Conservation (phyloP, 2,113 vertebrate genomes). For the Paedocypris sp. region DNA sequence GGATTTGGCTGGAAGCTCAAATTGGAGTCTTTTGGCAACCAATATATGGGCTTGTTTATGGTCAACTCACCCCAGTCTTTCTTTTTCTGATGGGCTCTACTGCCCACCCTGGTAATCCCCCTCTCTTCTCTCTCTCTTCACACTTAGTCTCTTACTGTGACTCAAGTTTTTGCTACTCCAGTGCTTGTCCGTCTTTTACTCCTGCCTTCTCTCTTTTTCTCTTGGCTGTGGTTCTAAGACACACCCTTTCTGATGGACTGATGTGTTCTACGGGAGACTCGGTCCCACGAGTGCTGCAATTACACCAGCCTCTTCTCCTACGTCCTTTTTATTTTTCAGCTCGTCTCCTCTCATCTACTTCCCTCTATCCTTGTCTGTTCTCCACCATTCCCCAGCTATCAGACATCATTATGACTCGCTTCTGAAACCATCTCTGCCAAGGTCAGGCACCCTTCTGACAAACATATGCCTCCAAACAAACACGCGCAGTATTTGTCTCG, state of each 20-base stretch:
- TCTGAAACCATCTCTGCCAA: slow-evolving; percentile 60
- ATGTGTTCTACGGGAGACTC: slow-evolving; percentile 57
- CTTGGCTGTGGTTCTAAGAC: slow-evolving; percentile 35
- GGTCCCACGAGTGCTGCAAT: slow-evolving; percentile 67
- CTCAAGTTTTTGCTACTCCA: slow-evolving; percentile 42
- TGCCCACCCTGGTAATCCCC: neutral
- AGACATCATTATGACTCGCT: slow-evolving; percentile 67
- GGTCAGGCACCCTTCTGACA: slow-evolving; percentile 57
- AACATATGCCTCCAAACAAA: slow-evolving; percentile 40
- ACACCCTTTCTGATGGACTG: slow-evolving; percentile 63
- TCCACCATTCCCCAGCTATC: slow-evolving; percentile 58
- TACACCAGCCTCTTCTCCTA: slow-evolving; percentile 41
- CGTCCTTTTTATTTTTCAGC: neutral
- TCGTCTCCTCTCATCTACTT: slow-evolving; percentile 15
- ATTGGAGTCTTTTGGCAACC: slow-evolving; percentile 21
- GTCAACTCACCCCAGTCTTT: slow-evolving; percentile 20
- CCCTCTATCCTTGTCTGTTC: slow-evolving; percentile 30
- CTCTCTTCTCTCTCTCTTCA: neutral
- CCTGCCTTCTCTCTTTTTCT: slow-evolving; percentile 3
- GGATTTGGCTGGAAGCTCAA: slow-evolving; percentile 7
- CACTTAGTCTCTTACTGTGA: neutral
- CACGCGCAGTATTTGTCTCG: neutral
- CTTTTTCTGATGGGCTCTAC: neutral
- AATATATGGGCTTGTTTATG: slow-evolving; percentile 24
- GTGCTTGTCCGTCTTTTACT: neutral